phyloP scores from a whole-genome alignment of 2,797 vertebrate genomes.

The Sebastes aleutianus region DNA sequence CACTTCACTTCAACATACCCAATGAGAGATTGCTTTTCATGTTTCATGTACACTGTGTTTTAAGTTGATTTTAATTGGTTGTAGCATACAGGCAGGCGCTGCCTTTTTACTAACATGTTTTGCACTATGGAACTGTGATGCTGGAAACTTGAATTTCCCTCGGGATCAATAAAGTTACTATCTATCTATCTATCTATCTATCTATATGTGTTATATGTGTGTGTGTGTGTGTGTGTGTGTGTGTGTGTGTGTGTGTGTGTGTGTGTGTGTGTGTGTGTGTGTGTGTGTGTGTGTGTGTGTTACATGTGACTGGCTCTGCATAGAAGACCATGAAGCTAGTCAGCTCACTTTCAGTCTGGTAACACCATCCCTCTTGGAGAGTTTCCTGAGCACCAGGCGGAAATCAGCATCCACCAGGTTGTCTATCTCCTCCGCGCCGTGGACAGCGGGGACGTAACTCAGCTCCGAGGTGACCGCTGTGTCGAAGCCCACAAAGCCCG shows the following conservation, averaged over 20 bases:
- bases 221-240: too few species aligned
- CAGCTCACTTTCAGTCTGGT: slow-evolving; percentile 91
- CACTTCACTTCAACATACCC: not conserved
- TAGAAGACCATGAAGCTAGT: not conserved
- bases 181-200: too few species aligned
- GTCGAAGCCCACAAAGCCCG: slow-evolving; percentile 95
- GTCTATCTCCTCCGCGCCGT: slow-evolving; percentile 96
- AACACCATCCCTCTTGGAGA: slow-evolving; percentile 93
- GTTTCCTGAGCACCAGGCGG: slow-evolving; percentile 93
- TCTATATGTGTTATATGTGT: too few species aligned
- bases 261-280: too few species aligned
- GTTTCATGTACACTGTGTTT: not conserved
- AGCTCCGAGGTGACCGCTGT: slow-evolving; percentile 85
- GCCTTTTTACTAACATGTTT: too few species aligned
- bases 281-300: not conserved
- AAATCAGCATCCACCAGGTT: slow-evolving; percentile 96
- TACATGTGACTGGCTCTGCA: not conserved
- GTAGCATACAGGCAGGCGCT: not conserved
- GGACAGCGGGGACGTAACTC: slow-evolving; percentile 93
- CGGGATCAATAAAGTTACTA: too few species aligned
- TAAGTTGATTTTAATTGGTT: not conserved
- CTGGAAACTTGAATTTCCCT: too few species aligned
- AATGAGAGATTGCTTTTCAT: not conserved
- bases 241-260: too few species aligned
- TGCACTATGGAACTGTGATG: too few species aligned